Percentiles rank a stretch among this genome's conserved stretches.
phyloP scores from a whole-genome alignment of 2,888 invertebrate species.

The Drosophila peninsularis region DNA sequence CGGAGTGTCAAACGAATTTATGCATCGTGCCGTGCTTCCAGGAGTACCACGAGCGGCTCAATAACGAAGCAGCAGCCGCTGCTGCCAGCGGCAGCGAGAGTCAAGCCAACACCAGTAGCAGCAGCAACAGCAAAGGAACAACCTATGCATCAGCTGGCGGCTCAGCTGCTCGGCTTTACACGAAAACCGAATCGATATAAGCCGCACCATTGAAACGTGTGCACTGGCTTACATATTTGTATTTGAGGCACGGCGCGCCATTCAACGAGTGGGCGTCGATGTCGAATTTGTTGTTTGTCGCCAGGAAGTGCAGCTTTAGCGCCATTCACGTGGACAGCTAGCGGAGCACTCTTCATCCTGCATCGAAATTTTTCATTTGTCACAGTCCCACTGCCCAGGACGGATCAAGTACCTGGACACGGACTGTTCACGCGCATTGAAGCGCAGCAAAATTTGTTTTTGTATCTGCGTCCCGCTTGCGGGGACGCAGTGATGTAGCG shows the following conservation, averaged over 20 bases:
- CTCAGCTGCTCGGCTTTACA: conserved; percentile 74
- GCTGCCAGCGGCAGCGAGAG: conserved; percentile 55
- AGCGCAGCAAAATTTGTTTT: conserved; percentile 67
- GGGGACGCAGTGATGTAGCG: conserved; percentile 37
- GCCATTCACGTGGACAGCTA: conserved; percentile 5
- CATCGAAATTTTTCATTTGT: conserved; percentile 74
- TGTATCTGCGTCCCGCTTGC: conserved; percentile 43
- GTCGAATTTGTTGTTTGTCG: conserved; percentile 75
- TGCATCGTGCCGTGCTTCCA: conserved; percentile 96
- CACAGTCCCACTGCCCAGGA: conserved; percentile 59
- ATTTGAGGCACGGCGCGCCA: conserved; percentile 66
- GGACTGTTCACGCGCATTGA: conserved; percentile 51
- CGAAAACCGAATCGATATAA: conserved; percentile 85
- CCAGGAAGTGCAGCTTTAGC: conserved; percentile 50
- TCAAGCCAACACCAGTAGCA: conserved; percentile 48
- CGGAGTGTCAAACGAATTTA: conserved; percentile 94
- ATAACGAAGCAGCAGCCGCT: conserved; percentile 81
- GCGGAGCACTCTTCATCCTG: conserved; percentile 53
- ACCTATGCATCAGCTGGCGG: conserved; percentile 58
- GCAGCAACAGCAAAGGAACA: conserved; percentile 55
- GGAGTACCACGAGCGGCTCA: conserved; percentile 90
- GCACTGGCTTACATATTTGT: conserved; percentile 63
- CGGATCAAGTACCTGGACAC: conserved; percentile 27
- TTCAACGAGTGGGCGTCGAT: conserved; percentile 28
- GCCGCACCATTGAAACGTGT: conserved; percentile 34